Percentiles rank a stretch among this genome's conserved stretches.
Evolutionary conservation across 2,888 invertebrate species (phyloP).

Genomic region (Rhingia rostrata): DNA sequence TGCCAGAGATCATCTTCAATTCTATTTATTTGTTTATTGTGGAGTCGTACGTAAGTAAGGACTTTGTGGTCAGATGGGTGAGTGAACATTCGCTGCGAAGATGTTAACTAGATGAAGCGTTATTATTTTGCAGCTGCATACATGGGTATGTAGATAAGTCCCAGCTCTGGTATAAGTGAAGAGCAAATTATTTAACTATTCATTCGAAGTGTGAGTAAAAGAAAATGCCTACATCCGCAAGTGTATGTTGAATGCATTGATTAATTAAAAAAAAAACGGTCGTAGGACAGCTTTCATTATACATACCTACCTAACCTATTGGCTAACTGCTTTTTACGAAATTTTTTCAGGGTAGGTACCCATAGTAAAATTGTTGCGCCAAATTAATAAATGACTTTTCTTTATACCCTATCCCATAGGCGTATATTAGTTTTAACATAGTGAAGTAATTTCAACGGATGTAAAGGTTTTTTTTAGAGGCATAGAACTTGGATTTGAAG

Average conservation of each 20-base stretch:
- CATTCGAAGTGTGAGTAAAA: not conserved
- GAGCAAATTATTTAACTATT: not conserved
- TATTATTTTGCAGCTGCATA: constrained; percentile 3
- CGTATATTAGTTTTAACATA: too few relatives aligned
- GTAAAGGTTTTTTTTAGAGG: too few relatives aligned
- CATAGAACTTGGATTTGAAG: too few relatives aligned
- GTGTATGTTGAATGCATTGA: not conserved
- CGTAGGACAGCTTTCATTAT: too few relatives aligned
- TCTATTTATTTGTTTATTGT: constrained; percentile 54
- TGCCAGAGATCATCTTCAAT: constrained; percentile 60
- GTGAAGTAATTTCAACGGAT: too few relatives aligned
- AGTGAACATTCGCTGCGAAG: not conserved
- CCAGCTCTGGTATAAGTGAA: not conserved
- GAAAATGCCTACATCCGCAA: not conserved
- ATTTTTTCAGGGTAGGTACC: too few relatives aligned
- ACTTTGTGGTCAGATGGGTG: constrained; percentile 52
- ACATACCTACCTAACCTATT: too few relatives aligned
- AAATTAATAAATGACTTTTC: too few relatives aligned
- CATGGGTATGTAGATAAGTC: not conserved
- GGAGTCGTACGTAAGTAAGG: constrained; percentile 44
- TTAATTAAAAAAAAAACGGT: too few relatives aligned
- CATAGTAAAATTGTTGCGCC: too few relatives aligned
- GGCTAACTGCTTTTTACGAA: too few relatives aligned
- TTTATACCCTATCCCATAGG: too few relatives aligned
- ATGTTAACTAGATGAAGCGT: constrained; percentile 56